These are phyloP conservation scores for Eulemur albifrons DNA, from an alignment of 2,797 vertebrate genomes.

Conservation along the genomic window DNA sequence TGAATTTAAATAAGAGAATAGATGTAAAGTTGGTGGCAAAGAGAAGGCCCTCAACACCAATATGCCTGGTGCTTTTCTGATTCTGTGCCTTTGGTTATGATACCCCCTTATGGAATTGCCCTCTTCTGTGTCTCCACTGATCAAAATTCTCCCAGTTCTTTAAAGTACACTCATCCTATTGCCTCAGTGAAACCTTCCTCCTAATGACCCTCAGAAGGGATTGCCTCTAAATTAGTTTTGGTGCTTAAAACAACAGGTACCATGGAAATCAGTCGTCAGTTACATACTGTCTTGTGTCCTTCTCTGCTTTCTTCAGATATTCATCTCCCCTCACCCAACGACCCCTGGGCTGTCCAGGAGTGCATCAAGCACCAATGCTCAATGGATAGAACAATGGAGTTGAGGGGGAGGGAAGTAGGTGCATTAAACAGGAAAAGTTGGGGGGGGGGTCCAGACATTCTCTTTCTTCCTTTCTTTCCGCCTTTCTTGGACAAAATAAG, in stretches of 20 bases:
- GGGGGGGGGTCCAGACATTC: not conserved
- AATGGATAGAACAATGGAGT: not conserved
- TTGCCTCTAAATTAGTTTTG: not conserved
- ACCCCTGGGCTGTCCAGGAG: not conserved
- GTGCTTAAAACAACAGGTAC: not conserved
- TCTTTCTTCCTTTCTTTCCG: not conserved
- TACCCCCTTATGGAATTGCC: not conserved
- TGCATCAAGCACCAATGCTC: not conserved
- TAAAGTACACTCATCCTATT: not conserved
- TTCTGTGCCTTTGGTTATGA: not conserved
- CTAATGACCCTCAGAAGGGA: not conserved
- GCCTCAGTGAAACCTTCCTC: not conserved
- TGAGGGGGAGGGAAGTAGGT: not conserved
- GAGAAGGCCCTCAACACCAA: not conserved
- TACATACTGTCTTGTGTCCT: not conserved
- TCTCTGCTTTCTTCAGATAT: not conserved
- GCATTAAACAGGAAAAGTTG: not conserved
- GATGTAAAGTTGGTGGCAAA: not conserved
- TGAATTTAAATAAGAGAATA: not conserved
- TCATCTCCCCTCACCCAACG: not conserved
- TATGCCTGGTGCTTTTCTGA: not conserved
- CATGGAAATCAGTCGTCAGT: not conserved
- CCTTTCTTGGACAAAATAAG: constrained; percentile 19
- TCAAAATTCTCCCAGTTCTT: not conserved
- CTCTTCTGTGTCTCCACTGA: not conserved